A percentile compares a stretch with the other conserved stretches of the same genome.
Conservation (phyloP, 2,797 vertebrate genomes). For the Astyanax mexicanus region DNA sequence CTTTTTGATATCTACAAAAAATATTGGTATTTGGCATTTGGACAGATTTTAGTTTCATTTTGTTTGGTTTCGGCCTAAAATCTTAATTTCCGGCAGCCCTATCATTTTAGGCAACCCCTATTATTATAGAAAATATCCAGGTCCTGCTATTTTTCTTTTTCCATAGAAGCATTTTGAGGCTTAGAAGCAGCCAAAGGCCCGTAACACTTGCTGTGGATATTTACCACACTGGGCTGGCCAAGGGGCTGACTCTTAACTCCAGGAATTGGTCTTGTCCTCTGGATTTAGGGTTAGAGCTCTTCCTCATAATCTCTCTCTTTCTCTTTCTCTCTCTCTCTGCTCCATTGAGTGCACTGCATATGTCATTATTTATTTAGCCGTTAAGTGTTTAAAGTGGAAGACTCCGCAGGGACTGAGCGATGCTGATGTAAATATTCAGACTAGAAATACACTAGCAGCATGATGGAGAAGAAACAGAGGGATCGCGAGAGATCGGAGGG, state of each 20-base stretch:
- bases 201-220: constrained; percentile 87
- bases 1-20: too few species aligned
- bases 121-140: too few species aligned
- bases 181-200: constrained; percentile 88
- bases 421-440: constrained; percentile 80
- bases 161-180: constrained; percentile 86
- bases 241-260: constrained; percentile 86
- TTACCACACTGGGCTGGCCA: constrained; percentile 79
- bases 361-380: constrained; percentile 93
- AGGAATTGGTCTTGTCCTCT: too few species aligned
- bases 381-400: constrained; percentile 87
- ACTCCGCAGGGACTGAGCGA: constrained; percentile 75
- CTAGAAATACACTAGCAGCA: constrained; percentile 42
- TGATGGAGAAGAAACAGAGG: background rate
- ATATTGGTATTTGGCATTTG: too few species aligned
- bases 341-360: constrained; percentile 64
- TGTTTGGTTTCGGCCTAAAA: too few species aligned
- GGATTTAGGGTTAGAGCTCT: constrained; percentile 84
- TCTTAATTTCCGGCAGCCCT: too few species aligned
- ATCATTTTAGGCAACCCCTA: too few species aligned
- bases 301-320: constrained; percentile 39
- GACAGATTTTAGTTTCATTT: too few species aligned
- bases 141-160: background rate
- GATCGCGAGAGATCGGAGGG: constrained; percentile 7
- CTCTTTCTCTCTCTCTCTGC: constrained; percentile 70